Conservation (phyloP, 2,113 vertebrate species). For the Trichomycterus rosablanca region DNA sequence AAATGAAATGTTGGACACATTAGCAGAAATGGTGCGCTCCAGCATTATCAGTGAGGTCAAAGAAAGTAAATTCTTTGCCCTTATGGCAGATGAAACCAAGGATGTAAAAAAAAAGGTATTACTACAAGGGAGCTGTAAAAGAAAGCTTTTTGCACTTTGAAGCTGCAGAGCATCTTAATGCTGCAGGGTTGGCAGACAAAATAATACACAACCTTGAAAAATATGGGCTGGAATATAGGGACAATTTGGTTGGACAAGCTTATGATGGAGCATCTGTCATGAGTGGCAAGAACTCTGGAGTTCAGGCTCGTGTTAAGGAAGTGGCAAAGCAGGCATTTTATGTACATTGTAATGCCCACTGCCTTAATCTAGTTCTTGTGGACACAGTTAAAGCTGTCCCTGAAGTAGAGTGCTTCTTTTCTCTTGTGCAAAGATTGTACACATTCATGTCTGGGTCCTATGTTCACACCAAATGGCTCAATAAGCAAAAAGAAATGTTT, state of each 20-base stretch:
- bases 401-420: constrained; percentile 30
- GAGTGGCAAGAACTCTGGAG: constrained; percentile 18
- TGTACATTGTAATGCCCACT: constrained; percentile 32
- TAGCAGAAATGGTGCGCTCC: constrained; percentile 24
- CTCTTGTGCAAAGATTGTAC: constrained; percentile 24
- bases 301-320: constrained; percentile 21
- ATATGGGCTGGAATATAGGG: constrained; percentile 32
- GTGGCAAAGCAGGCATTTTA: constrained; percentile 38
- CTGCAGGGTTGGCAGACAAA: constrained; percentile 21
- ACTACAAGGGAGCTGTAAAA: constrained; percentile 26
- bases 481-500: constrained; percentile 27
- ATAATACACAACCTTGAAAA: constrained; percentile 29
- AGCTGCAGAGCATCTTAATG: constrained; percentile 27
- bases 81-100: constrained; percentile 34
- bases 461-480: constrained; percentile 34
- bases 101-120: constrained; percentile 34
- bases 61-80: constrained; percentile 22
- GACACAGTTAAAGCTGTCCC: constrained; percentile 29
- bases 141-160: constrained; percentile 36
- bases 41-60: constrained; percentile 34
- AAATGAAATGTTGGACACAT: constrained; percentile 16
- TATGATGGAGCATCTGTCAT: constrained; percentile 28
- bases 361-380: constrained; percentile 32
- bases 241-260: constrained; percentile 27
- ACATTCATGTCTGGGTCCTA: too few relatives aligned